A percentile compares a stretch with the other conserved stretches of the same genome.
Evolutionary conservation across 2,113 vertebrate genomes (phyloP).

Genomic region (Arizona elegans): DNA sequence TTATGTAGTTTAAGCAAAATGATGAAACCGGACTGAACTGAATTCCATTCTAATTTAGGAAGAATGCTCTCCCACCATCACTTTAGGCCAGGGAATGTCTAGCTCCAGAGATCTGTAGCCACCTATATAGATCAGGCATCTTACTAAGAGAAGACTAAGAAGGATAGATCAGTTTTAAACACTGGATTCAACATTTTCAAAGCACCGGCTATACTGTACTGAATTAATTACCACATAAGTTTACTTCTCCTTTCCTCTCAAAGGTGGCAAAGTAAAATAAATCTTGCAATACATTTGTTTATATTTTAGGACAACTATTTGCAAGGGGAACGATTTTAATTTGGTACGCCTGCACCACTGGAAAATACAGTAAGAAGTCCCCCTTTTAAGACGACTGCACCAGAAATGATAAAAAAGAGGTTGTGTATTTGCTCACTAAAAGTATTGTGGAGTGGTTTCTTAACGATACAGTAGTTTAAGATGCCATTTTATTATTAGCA

Average conservation of each 20-base stretch:
- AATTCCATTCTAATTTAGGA: not conserved
- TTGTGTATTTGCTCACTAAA: conserved; percentile 47
- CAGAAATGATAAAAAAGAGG: conserved; percentile 39
- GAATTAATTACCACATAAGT: not conserved
- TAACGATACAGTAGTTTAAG: conserved; percentile 67
- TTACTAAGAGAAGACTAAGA: not conserved
- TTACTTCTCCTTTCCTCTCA: not conserved
- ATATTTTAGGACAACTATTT: not conserved
- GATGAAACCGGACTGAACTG: not conserved
- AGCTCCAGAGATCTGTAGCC: not conserved
- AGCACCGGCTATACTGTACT: conserved; percentile 52
- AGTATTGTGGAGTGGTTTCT: conserved; percentile 57
- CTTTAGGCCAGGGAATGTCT: not conserved
- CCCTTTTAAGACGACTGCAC: conserved; percentile 56
- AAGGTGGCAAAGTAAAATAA: conserved; percentile 41
- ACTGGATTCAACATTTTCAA: conserved; percentile 43
- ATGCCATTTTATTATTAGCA: conserved; percentile 10
- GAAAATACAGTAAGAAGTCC: not conserved
- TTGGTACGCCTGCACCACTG: conserved; percentile 48
- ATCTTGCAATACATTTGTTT: conserved; percentile 1
- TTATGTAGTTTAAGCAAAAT: not conserved
- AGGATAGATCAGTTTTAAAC: not conserved
- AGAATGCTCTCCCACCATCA: not conserved
- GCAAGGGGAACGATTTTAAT: not conserved
- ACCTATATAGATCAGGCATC: not conserved